Conservation (phyloP, 2,888 invertebrate species). For the Nebria brevicollis region DNA sequence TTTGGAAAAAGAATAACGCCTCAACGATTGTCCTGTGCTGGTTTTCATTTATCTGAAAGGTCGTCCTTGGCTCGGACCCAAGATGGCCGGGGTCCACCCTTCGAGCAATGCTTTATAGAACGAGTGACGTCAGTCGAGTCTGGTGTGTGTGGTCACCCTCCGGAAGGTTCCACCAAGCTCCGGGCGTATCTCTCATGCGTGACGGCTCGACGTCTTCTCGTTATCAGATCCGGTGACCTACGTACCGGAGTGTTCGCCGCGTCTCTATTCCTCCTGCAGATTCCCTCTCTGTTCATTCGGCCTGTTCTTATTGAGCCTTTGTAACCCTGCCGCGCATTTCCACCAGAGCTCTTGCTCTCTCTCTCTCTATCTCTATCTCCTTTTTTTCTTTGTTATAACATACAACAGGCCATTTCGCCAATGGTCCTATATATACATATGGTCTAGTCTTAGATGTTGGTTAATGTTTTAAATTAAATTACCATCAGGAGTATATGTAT, state of each 20-base stretch:
- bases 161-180: conserved; percentile 12
- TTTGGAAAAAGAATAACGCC: no score
- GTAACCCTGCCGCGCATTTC: neutral
- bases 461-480: no score
- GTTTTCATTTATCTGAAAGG: conserved; percentile 45
- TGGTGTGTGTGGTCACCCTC: conserved; percentile 9
- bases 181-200: conserved; percentile 39
- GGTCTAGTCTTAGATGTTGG: neutral
- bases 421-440: neutral
- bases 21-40: neutral
- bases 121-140: conserved; percentile 40
- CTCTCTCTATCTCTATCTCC: neutral
- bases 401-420: conserved; percentile 46
- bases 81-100: conserved; percentile 34
- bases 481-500: no score
- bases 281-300: conserved; percentile 7
- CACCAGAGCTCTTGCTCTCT: neutral
- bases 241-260: conserved; percentile 37
- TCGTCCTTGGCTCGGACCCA: conserved; percentile 46
- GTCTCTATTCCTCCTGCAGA: neutral
- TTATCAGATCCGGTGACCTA: conserved; percentile 48
- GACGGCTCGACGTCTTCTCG: conserved; percentile 45
- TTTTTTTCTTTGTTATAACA: conserved; percentile 25
- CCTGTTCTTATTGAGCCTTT: neutral
- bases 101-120: conserved; percentile 46